These are phyloP conservation scores for Microtus richardsoni DNA, from an alignment of 2,113 vertebrate genomes.

Conservation along the genomic window DNA sequence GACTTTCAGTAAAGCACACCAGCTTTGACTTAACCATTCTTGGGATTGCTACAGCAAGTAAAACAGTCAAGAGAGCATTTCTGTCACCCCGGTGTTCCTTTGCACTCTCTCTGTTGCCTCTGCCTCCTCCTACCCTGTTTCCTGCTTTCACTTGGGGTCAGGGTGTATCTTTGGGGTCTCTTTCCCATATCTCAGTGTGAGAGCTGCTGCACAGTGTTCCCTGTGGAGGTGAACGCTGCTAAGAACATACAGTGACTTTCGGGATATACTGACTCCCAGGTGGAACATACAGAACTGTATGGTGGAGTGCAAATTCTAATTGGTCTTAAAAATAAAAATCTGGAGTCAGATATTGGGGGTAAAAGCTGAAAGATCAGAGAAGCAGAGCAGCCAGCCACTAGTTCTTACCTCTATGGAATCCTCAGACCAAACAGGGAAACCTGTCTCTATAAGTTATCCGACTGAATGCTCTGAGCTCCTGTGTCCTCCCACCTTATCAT, in stretches of 20 bases:
- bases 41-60: fast-evolving
- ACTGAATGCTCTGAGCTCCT: too few species aligned
- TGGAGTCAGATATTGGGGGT: too few species aligned
- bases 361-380: too few species aligned
- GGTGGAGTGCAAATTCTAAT: too few species aligned
- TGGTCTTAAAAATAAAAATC: too few species aligned
- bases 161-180: not conserved
- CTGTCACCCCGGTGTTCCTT: not conserved
- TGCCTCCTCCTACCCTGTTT: not conserved
- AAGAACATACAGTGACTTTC: not conserved
- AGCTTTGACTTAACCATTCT: fast-evolving
- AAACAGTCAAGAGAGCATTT: fast-evolving
- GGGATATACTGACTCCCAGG: not conserved
- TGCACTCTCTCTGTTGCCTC: too few species aligned
- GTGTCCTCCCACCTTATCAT: too few species aligned
- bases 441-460: too few species aligned
- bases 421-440: too few species aligned
- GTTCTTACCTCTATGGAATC: too few species aligned
- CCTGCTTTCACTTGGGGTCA: not conserved
- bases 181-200: not conserved
- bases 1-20: fast-evolving
- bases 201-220: not conserved
- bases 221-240: not conserved
- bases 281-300: not conserved
- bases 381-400: too few species aligned